Conservation (phyloP, 2,797 vertebrate species). For the Perdix hodgsoniae region DNA sequence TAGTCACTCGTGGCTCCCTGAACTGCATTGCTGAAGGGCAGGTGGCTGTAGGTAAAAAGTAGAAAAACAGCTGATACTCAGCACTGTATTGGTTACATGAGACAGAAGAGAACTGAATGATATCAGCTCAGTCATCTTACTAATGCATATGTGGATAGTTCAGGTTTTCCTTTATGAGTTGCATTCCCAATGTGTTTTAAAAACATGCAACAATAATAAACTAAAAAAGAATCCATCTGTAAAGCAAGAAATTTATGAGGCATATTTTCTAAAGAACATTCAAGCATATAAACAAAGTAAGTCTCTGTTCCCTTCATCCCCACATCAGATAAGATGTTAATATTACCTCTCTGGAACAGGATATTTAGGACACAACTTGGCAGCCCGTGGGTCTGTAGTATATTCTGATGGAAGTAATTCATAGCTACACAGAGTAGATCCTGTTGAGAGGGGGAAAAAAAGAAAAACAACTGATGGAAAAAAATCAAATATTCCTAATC, state of each 20-base stretch:
- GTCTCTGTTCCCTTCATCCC: not conserved
- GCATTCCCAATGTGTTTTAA: not conserved
- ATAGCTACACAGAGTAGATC: conserved; percentile 92
- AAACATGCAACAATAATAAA: not conserved
- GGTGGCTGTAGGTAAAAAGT: not conserved
- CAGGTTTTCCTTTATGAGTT: not conserved
- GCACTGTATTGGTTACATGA: not conserved
- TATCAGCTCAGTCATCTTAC: not conserved
- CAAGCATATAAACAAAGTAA: not conserved
- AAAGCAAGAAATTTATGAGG: not conserved
- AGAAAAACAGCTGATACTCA: not conserved
- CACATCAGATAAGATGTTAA: conserved; percentile 29
- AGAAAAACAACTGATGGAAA: not conserved
- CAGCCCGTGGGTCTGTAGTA: conserved; percentile 83
- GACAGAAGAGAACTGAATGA: not conserved
- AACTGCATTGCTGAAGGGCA: not conserved
- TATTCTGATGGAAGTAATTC: conserved; percentile 89
- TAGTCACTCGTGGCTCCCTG: not conserved
- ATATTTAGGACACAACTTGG: conserved; percentile 91
- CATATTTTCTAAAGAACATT: not conserved
- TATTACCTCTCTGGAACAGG: conserved; percentile 94
- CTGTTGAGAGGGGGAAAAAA: conserved; percentile 76
- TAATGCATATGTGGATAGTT: not conserved
- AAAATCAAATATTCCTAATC: not conserved
- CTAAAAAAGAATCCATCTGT: not conserved